Base-by-base conservation (phyloP, 2,113 vertebrate genomes). In the Crypturellus undulatus region DNA sequence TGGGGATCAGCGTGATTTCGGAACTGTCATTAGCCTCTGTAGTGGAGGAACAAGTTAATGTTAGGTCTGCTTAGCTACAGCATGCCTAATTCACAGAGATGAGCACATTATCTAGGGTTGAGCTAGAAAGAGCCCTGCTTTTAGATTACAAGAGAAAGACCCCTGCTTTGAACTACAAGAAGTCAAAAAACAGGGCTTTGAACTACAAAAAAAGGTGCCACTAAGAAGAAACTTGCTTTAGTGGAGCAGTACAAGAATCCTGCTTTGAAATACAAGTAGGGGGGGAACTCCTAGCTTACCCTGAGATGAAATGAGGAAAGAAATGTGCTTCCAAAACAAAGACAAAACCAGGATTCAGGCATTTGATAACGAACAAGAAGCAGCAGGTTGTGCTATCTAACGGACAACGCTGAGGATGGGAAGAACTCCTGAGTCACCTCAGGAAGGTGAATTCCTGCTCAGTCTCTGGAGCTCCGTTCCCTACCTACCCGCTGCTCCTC, bases 131-230 rank as follows among this genome's bases (percentile, higher is more conserved):
- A 92, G 83, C 26, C 62, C 64, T 94, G 52, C 51, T 59, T 93
- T 91, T 89, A 87, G 70, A 94, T 89, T 94, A 93, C 73, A 96
- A 95, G 84, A 95, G 83, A 84, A 95, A 67, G 87, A 95, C 69
- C 79, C 82, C 75, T 90, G 64, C 96, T 97, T 95, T 96, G 95
- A 97, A 96, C 93, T 93, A 79, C 80, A 94, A 79, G 70, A 97
- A 96, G 71, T 88, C 20, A 83, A 93, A 96, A 91, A 94, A 79
- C 15, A 10, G 62, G 83, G 19, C 94, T 94, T 96, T 97, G 94
- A 97, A 97, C 94, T 92, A 78, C 75, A 93, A 80, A 94, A 94
- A 93, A 54, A 84, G 38, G 76, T 91, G 95, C 69, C 36, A 47
- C 69, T n/a, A 71, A 94, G 94, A 93, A 95, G 91, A 91, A 79